Evolutionary conservation across 2,797 vertebrate species (phyloP).

Genomic region (Xenopus petersii): DNA sequence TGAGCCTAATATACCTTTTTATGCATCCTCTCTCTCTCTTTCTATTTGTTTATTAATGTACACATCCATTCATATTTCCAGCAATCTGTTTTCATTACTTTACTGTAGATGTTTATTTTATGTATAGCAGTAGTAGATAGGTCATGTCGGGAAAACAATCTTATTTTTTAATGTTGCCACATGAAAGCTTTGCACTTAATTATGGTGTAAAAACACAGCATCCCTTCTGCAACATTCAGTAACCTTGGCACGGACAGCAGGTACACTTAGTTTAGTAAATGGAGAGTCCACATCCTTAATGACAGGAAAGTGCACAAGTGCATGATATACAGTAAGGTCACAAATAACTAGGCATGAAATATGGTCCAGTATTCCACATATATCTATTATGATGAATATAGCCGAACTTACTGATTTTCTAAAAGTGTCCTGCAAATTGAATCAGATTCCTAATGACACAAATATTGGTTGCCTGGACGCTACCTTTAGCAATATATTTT

Average conservation of each 20-base stretch:
- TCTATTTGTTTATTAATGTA: too few relatives aligned
- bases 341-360: conserved; percentile 6
- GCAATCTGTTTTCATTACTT: too few relatives aligned
- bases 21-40: too few relatives aligned
- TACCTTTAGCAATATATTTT: too few relatives aligned
- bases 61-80: too few relatives aligned
- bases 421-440: neutral
- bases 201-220: neutral
- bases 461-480: neutral
- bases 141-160: too few relatives aligned
- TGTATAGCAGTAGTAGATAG: too few relatives aligned
- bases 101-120: too few relatives aligned
- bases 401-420: neutral
- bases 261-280: conserved; percentile 11
- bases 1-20: too few relatives aligned
- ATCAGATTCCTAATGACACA: conserved; percentile 8
- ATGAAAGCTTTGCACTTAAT: conserved; percentile 6
- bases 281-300: conserved; percentile 7
- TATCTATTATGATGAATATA: neutral
- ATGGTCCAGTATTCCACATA: neutral
- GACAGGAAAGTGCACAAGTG: conserved; percentile 4
- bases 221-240: neutral
- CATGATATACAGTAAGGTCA: conserved; percentile 4
- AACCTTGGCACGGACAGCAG: conserved; percentile 9
- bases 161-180: neutral